Conservation (phyloP, 2,888 invertebrate species). For the Tridacna crocea region DNA sequence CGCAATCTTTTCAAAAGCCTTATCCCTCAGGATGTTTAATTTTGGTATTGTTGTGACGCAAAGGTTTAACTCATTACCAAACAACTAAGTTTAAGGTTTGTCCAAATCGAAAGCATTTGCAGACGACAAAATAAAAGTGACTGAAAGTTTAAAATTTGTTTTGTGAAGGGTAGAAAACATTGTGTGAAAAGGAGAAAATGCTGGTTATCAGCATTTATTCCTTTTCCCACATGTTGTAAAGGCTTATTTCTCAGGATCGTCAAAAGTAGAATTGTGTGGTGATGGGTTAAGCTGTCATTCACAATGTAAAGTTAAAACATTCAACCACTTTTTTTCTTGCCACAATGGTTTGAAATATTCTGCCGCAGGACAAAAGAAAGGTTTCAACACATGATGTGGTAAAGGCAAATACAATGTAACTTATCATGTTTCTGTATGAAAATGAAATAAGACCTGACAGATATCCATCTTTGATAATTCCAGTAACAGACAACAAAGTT, state of each 20-base stretch:
- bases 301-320: not conserved
- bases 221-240: no score
- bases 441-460: constrained; percentile 14
- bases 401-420: constrained; percentile 2
- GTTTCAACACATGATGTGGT: not conserved
- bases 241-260: not conserved
- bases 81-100: no score
- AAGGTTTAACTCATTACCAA: not conserved
- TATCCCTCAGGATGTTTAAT: not conserved
- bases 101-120: no score
- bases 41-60: not conserved
- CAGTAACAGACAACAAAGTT: no score
- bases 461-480: constrained; percentile 10
- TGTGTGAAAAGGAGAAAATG: no score
- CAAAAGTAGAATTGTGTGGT: not conserved
- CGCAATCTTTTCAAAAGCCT: not conserved
- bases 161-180: no score
- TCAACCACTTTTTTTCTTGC: not conserved
- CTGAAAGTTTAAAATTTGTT: no score
- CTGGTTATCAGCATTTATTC: no score
- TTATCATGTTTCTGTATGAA: not conserved
- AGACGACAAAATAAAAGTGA: no score
- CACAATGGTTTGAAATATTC: not conserved
- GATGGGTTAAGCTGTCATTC: not conserved
- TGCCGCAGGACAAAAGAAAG: no score